Evolutionary conservation across 2,888 invertebrate genomes (phyloP).

Genomic region (Crematogaster levior): DNA sequence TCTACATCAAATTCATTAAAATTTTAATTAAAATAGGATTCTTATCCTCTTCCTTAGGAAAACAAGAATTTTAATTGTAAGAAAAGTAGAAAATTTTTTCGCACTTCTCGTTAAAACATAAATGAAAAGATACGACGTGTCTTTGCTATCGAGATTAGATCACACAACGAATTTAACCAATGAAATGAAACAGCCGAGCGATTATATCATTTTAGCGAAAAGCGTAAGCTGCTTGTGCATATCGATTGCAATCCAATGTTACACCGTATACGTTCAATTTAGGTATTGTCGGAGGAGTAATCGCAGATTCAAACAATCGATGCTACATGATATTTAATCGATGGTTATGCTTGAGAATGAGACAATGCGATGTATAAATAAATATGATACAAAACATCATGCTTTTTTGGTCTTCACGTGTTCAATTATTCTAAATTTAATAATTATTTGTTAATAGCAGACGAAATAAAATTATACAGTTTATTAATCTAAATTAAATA

Average conservation of each 20-base stretch:
- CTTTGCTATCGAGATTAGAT: conserved; percentile 28
- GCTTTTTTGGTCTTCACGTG: conserved; percentile 31
- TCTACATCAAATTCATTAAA: background rate
- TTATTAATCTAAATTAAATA: background rate
- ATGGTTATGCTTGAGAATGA: conserved; percentile 34
- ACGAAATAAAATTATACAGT: background rate
- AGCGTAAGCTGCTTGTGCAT: conserved; percentile 26
- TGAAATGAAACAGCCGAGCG: background rate
- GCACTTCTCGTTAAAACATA: background rate
- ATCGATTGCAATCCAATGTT: conserved; percentile 32
- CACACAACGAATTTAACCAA: background rate
- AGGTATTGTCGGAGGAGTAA: conserved; percentile 20
- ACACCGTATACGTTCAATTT: conserved; percentile 21
- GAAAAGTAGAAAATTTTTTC: background rate
- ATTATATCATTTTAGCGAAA: conserved; percentile 19
- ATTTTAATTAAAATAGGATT: conserved; percentile 14
- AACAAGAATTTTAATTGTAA: conserved; percentile 10
- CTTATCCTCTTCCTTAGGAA: background rate
- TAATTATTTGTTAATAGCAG: background rate
- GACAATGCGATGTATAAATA: conserved; percentile 58
- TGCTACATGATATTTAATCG: conserved; percentile 36
- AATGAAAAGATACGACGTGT: background rate
- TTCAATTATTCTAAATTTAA: conserved; percentile 64
- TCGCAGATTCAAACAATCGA: conserved; percentile 4
- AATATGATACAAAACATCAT: conserved; percentile 53